These are phyloP conservation scores for Glandiceps talaboti DNA, from an alignment of 53 echinoderm and acorn worm genomes.

Conservation along the genomic window DNA sequence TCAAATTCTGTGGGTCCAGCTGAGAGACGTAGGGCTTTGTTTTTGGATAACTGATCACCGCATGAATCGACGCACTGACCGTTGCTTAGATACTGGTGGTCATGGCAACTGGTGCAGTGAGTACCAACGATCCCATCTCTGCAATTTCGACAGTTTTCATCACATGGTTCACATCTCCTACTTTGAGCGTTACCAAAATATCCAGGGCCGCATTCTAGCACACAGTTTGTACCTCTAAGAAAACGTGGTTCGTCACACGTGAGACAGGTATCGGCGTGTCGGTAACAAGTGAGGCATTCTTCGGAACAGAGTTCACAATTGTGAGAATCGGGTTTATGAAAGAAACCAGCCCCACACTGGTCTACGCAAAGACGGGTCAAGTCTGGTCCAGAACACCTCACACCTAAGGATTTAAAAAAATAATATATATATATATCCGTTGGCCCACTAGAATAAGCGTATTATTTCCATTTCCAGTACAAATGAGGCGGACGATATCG, in stretches of 20 bases:
- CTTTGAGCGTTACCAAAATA: constrained; percentile 39
- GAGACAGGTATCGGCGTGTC: constrained; percentile 38
- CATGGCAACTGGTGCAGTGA: constrained; percentile 64
- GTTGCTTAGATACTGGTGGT: constrained; percentile 31
- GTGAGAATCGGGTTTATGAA: constrained; percentile 29
- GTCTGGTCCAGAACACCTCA: constrained; percentile 83
- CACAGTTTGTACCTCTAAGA: constrained; percentile 41
- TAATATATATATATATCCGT: no score
- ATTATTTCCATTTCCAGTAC: no score
- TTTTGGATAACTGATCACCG: constrained; percentile 34
- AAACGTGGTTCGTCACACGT: constrained; percentile 66
- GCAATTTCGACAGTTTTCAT: constrained; percentile 67
- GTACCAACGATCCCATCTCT: constrained; percentile 29
- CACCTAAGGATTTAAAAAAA: constrained; percentile 25
- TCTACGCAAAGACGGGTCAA: constrained; percentile 58
- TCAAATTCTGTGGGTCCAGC: constrained; percentile 57
- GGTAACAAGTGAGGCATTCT: constrained; percentile 61
- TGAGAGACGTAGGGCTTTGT: constrained; percentile 50
- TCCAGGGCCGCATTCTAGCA: constrained; percentile 57
- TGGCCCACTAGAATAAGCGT: no score
- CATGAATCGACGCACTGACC: constrained; percentile 36
- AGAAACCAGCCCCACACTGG: constrained; percentile 70
- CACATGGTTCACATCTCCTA: constrained; percentile 49
- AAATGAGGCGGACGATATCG: no score
- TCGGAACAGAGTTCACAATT: constrained; percentile 57